Conservation (phyloP, 2,113 vertebrate genomes). For the Cygnus atratus region DNA sequence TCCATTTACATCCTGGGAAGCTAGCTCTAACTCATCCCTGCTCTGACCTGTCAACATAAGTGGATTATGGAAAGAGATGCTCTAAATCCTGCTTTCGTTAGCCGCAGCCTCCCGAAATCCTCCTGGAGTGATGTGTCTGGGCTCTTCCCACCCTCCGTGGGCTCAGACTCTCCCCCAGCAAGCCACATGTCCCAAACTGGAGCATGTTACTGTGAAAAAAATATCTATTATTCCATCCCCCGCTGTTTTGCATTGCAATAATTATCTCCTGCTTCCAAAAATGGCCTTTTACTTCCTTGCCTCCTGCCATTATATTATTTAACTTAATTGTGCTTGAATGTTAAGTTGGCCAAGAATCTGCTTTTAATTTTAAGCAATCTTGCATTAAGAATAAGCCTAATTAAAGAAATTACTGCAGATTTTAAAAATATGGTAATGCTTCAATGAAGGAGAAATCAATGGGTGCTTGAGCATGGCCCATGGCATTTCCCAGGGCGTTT, state of each 20-base stretch:
- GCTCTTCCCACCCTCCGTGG: not conserved
- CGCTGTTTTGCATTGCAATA: not conserved
- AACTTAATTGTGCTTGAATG: not conserved
- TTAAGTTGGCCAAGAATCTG: not conserved
- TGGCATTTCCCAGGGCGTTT: not conserved
- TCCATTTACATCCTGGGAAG: not conserved
- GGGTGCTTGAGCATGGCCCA: not conserved
- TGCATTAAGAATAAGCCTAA: not conserved
- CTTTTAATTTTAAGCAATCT: slow-evolving; percentile 33
- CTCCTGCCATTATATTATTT: not conserved
- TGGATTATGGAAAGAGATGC: not conserved
- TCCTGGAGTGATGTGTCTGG: not conserved
- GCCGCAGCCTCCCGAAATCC: not conserved
- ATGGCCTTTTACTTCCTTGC: not conserved
- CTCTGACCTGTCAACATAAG: not conserved
- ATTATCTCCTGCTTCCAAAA: not conserved
- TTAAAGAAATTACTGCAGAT: not conserved
- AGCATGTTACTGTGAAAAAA: not conserved
- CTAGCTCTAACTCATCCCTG: not conserved
- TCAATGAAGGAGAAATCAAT: not conserved
- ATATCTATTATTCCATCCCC: not conserved
- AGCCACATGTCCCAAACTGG: not conserved
- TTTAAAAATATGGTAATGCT: not conserved
- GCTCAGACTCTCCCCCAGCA: not conserved
- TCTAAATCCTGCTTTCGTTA: not conserved